Conservation (phyloP, 2,888 invertebrate species). For the Bugula neritina region DNA sequence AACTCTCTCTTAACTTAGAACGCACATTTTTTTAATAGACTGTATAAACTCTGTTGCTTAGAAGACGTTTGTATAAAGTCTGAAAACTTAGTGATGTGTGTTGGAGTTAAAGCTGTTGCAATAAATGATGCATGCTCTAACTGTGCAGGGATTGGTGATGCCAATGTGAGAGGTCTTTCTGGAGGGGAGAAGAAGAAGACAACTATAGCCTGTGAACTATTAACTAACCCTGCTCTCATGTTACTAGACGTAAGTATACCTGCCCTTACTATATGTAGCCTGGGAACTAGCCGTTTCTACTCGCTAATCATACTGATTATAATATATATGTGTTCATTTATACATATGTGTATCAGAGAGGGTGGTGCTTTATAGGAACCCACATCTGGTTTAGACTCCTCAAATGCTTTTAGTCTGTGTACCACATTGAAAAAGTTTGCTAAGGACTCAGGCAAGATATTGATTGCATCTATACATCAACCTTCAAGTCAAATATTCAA, state of each 20-base stretch:
- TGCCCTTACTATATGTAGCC: too few species aligned
- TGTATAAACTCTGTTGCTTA: too few species aligned
- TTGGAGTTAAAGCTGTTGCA: too few species aligned
- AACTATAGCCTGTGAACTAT: slow-evolving; percentile 73
- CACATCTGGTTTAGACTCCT: slow-evolving; percentile 74
- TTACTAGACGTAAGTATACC: slow-evolving; percentile 63
- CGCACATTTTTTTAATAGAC: too few species aligned
- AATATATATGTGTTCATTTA: too few species aligned
- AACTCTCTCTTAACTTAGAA: too few species aligned
- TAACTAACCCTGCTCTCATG: slow-evolving; percentile 74
- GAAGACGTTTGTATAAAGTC: too few species aligned
- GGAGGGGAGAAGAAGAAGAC: slow-evolving; percentile 78
- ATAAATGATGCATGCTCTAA: too few species aligned
- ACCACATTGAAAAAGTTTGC: slow-evolving; percentile 68
- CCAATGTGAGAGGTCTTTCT: slow-evolving; percentile 60
- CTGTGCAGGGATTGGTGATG: neutral
- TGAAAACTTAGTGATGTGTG: too few species aligned
- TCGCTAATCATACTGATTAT: too few species aligned
- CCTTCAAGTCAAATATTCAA: slow-evolving; percentile 79
- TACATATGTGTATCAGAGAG: too few species aligned
- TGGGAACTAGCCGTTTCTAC: too few species aligned
- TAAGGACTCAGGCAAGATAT: slow-evolving; percentile 69
- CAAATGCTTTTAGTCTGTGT: slow-evolving; percentile 70
- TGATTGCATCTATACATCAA: slow-evolving; percentile 74
- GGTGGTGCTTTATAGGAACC: slow-evolving; percentile 75